These are phyloP conservation scores for Lypha dubia DNA, from an alignment of 2,888 invertebrate species.

Conservation along the genomic window DNA sequence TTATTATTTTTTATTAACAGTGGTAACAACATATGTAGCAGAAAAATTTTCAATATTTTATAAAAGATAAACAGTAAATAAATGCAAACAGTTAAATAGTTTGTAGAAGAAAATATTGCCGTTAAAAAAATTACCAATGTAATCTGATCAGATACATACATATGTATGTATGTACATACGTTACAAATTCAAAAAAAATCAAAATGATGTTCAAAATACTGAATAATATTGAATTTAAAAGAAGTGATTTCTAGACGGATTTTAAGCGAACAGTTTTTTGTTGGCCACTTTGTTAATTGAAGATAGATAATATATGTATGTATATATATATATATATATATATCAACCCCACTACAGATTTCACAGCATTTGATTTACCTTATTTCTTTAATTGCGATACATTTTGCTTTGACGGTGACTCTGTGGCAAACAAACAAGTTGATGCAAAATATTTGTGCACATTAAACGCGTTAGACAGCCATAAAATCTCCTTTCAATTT, in stretches of 20 bases:
- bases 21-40: background rate
- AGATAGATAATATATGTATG: no score
- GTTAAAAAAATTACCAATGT: no score
- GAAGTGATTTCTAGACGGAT: no score
- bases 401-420: conserved; percentile 62
- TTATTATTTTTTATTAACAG: background rate
- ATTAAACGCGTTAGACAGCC: conserved; percentile 46
- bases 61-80: no score
- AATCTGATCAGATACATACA: no score
- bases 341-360: conserved; percentile 14
- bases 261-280: background rate
- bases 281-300: background rate
- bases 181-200: no score
- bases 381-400: conserved; percentile 44
- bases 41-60: background rate
- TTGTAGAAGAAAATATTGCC: no score
- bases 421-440: conserved; percentile 35
- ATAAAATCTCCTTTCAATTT: conserved; percentile 62
- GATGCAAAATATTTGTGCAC: conserved; percentile 19
- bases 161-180: no score
- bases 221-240: no score
- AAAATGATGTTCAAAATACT: no score
- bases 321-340: no score
- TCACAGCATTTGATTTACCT: background rate
- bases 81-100: no score